phyloP scores from a whole-genome alignment of 2,888 invertebrate species.

The Hipparchia semele region DNA sequence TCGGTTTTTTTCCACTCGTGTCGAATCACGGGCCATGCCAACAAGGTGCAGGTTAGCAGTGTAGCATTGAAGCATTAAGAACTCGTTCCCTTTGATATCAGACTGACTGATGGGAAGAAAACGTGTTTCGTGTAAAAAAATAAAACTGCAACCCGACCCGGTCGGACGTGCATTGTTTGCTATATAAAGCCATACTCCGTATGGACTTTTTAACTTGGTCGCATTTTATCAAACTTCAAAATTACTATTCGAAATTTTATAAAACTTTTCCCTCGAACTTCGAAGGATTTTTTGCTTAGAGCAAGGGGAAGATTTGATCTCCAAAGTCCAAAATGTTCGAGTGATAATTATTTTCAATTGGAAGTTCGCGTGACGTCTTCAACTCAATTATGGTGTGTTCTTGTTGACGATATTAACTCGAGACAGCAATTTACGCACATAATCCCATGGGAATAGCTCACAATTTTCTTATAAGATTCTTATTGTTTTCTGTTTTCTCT shows the following conservation, averaged over 20 bases:
- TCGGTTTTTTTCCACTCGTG: constrained; percentile 61
- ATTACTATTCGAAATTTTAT: constrained; percentile 46
- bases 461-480: constrained; percentile 39
- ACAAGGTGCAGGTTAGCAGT: constrained; percentile 61
- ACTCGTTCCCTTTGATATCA: constrained; percentile 57
- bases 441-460: constrained; percentile 26
- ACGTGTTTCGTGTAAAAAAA: constrained; percentile 66
- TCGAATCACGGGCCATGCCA: constrained; percentile 49
- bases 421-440: constrained; percentile 34
- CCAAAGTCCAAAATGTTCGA: constrained; percentile 58
- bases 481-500: constrained; percentile 34
- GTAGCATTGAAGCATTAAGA: constrained; percentile 50
- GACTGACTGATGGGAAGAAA: constrained; percentile 57
- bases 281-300: neutral
- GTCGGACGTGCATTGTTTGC: constrained; percentile 64
- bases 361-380: constrained; percentile 57
- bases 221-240: constrained; percentile 56
- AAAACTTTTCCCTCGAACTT: constrained; percentile 36
- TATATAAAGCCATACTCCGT: constrained; percentile 43
- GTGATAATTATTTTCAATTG: constrained; percentile 67
- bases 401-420: constrained; percentile 35
- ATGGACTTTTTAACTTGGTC: constrained; percentile 55
- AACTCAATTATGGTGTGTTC: constrained; percentile 54
- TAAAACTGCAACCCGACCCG: constrained; percentile 60
- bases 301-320: constrained; percentile 46